Conservation (phyloP, 2,113 vertebrate genomes). For the Poeciliopsis prolifica region DNA sequence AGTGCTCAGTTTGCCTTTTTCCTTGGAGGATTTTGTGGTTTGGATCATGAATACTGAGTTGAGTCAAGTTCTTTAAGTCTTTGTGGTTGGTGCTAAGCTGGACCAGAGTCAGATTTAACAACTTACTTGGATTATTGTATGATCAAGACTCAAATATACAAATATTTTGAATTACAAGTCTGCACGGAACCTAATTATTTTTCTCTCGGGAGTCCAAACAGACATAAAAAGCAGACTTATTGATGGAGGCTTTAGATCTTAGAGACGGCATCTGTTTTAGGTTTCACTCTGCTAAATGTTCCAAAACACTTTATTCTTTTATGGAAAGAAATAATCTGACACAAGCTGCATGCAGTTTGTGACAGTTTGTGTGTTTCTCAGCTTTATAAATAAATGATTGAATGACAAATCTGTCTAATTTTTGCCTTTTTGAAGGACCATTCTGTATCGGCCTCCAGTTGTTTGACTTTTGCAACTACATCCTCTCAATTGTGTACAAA, state of each 20-base stretch:
- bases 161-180: slow-evolving; percentile 43
- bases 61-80: slow-evolving; percentile 37
- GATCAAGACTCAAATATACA: slow-evolving; percentile 55
- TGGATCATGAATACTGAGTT: slow-evolving; percentile 48
- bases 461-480: slow-evolving; percentile 35
- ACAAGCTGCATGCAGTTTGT: slow-evolving; percentile 50
- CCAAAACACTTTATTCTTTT: slow-evolving; percentile 57
- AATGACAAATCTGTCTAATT: slow-evolving; percentile 54
- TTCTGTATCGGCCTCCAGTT: slow-evolving; percentile 23
- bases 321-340: slow-evolving; percentile 43
- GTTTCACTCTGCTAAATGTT: slow-evolving; percentile 54
- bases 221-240: slow-evolving; percentile 39
- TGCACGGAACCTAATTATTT: slow-evolving; percentile 35
- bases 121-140: slow-evolving; percentile 48
- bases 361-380: slow-evolving; percentile 43
- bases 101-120: slow-evolving; percentile 60
- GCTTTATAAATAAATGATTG: slow-evolving; percentile 42
- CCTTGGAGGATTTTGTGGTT: slow-evolving; percentile 60
- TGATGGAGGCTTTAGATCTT: slow-evolving; percentile 54
- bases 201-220: slow-evolving; percentile 41
- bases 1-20: slow-evolving; percentile 40
- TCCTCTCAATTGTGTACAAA: slow-evolving; percentile 42
- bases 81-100: slow-evolving; percentile 45
- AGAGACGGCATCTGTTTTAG: slow-evolving; percentile 63
- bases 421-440: slow-evolving; percentile 35